Evolutionary conservation across 1,140 invertebrate species (phyloP).

Genomic region (Zeugodacus cucurbitae): DNA sequence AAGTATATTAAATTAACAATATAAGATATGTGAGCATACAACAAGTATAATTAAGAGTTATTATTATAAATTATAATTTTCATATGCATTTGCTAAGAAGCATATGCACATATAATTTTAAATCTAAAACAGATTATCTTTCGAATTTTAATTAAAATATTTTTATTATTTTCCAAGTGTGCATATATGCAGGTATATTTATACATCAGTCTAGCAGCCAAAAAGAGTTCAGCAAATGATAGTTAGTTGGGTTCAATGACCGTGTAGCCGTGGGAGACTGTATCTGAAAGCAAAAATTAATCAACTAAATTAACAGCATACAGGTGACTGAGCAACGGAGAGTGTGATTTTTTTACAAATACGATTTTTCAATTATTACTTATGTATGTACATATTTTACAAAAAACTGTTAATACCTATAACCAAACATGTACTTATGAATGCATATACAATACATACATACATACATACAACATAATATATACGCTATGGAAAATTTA

Average conservation of each 20-base stretch:
- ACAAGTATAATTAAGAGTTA: background rate
- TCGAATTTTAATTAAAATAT: background rate
- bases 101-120: background rate
- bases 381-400: background rate
- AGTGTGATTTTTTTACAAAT: background rate
- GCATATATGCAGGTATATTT: background rate
- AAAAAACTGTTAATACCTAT: no score
- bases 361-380: background rate
- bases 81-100: background rate
- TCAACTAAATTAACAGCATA: background rate
- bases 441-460: background rate
- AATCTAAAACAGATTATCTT: background rate
- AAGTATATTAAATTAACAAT: background rate
- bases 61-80: background rate
- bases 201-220: constrained; percentile 14
- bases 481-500: background rate
- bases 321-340: background rate
- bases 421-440: no score
- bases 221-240: background rate
- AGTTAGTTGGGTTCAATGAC: background rate
- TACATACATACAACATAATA: background rate
- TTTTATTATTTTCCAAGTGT: background rate
- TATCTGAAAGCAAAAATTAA: background rate
- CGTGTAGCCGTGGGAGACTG: background rate
- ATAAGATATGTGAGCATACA: background rate